Evolutionary conservation across 2,797 vertebrate genomes (phyloP).

Genomic region (Hemibagrus guttatus): DNA sequence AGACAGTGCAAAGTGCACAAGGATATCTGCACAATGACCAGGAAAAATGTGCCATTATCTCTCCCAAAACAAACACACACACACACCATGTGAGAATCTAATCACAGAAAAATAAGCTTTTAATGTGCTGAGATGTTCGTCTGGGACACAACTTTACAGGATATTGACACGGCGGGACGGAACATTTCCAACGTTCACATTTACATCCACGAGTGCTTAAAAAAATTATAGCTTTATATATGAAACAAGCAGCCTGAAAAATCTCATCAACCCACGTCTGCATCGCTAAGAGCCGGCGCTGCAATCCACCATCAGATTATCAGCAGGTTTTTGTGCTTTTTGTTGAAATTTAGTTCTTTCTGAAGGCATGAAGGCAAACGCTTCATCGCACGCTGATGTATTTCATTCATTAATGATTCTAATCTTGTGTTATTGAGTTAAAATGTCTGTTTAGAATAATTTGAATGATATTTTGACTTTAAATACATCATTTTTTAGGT

Average conservation of each 20-base stretch:
- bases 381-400: rapidly evolving
- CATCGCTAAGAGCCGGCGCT: neutral
- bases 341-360: neutral
- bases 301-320: neutral
- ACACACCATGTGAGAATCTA: neutral
- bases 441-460: neutral
- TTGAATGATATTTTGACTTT: neutral
- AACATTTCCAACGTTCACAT: conserved; percentile 5
- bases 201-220: conserved; percentile 71
- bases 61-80: neutral
- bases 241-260: conserved; percentile 24
- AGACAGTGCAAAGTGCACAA: conserved; percentile 10
- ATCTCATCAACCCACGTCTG: neutral
- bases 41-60: conserved; percentile 10
- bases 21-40: conserved; percentile 11
- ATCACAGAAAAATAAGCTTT: conserved; percentile 49
- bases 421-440: too few relatives aligned
- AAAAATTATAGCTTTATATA: neutral
- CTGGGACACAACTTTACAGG: conserved; percentile 27
- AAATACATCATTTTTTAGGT: neutral
- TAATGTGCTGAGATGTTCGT: conserved; percentile 32
- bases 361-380: neutral
- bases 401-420: neutral
- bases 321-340: neutral
- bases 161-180: conserved; percentile 57